phyloP scores from a whole-genome alignment of 2,888 invertebrate genomes.

The Argyra leucocephala region DNA sequence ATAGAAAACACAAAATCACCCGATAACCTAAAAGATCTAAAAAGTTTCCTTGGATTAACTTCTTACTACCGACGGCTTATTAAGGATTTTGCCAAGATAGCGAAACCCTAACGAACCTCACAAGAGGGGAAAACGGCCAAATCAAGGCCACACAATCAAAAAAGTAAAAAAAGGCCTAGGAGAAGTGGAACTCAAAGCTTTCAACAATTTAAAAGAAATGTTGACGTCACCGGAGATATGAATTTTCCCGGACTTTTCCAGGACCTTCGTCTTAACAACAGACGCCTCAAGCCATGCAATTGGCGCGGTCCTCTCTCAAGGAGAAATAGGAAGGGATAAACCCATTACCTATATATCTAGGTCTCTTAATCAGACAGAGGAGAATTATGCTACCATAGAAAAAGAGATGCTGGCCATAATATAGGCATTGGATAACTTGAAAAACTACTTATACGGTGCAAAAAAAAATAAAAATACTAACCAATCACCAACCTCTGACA shows the following conservation, averaged over 20 bases:
- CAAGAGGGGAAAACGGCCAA: background rate
- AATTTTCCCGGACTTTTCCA: background rate
- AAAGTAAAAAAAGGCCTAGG: background rate
- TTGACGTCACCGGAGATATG: background rate
- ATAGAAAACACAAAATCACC: background rate
- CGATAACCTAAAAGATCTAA: too few relatives aligned
- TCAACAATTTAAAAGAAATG: background rate
- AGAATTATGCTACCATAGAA: too few relatives aligned
- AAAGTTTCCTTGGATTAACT: background rate
- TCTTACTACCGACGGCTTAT: background rate
- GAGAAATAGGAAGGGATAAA: too few relatives aligned
- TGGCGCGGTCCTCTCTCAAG: background rate
- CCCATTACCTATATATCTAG: too few relatives aligned
- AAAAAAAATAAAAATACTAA: too few relatives aligned
- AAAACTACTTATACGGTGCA: too few relatives aligned
- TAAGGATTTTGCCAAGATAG: background rate
- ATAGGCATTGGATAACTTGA: too few relatives aligned
- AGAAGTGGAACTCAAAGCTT: too few relatives aligned
- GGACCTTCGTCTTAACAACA: background rate
- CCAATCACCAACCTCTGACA: too few relatives aligned
- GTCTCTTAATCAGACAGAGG: too few relatives aligned
- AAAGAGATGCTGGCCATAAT: too few relatives aligned
- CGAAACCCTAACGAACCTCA: background rate
- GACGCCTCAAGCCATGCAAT: background rate
- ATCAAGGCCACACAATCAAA: background rate